Evolutionary conservation across 2,888 invertebrate genomes (phyloP).

Genomic region (Ypsolopha sequella): DNA sequence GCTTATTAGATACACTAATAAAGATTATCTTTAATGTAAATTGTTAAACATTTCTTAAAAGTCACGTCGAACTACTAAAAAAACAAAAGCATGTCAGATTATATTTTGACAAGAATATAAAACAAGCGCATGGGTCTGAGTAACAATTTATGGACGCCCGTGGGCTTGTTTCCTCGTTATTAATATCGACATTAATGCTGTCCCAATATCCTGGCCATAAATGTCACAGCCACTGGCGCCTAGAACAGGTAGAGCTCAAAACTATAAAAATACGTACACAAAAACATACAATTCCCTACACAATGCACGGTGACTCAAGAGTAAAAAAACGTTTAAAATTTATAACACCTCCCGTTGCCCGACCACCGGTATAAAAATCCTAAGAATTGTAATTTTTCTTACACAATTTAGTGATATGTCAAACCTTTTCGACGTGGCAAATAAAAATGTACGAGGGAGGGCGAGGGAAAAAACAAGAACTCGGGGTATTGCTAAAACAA

Average conservation of each 20-base stretch:
- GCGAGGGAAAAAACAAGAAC: slow-evolving; percentile 42
- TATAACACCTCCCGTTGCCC: slow-evolving; percentile 52
- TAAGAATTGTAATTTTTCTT: slow-evolving; percentile 64
- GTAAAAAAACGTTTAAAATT: slow-evolving; percentile 50
- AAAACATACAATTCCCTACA: slow-evolving; percentile 48
- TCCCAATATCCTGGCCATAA: slow-evolving; percentile 66
- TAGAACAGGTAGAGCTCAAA: slow-evolving; percentile 55
- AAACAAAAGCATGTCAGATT: slow-evolving; percentile 27
- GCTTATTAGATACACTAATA: slow-evolving; percentile 24
- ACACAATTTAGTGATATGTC: slow-evolving; percentile 69
- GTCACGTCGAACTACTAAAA: neutral
- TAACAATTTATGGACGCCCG: slow-evolving; percentile 55
- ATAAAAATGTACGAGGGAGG: slow-evolving; percentile 59
- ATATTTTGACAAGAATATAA: slow-evolving; percentile 49
- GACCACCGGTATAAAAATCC: slow-evolving; percentile 58
- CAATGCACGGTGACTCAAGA: slow-evolving; percentile 46
- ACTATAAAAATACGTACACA: slow-evolving; percentile 47
- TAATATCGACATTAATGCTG: slow-evolving; percentile 66
- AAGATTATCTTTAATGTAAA: slow-evolving; percentile 9
- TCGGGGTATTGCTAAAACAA: slow-evolving; percentile 68
- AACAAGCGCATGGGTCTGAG: slow-evolving; percentile 33
- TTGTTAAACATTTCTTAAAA: neutral
- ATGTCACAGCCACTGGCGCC: slow-evolving; percentile 67
- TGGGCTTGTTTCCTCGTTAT: slow-evolving; percentile 50
- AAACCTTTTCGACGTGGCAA: slow-evolving; percentile 62